phyloP scores from a whole-genome alignment of 2,113 vertebrate genomes.

The Gymnogyps californianus region DNA sequence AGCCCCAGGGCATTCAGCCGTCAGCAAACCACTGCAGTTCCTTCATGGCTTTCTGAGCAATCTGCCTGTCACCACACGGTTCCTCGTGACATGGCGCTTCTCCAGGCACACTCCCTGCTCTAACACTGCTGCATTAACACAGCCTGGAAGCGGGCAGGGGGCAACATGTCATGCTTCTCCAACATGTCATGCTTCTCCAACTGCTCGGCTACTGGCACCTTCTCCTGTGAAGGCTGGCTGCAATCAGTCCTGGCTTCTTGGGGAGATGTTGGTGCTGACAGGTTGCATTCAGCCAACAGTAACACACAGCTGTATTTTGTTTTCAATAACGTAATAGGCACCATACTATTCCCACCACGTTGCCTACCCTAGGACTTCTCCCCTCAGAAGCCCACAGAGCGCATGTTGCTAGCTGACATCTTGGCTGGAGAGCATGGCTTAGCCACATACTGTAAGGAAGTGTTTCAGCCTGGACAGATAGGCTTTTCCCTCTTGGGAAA shows the following conservation, averaged over 20 bases:
- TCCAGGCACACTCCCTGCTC: not conserved
- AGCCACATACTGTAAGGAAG: not conserved
- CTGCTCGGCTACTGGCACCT: not conserved
- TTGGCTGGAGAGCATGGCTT: not conserved
- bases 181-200: not conserved
- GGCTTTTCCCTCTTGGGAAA: not conserved
- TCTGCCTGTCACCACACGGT: not conserved
- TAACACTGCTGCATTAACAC: not conserved
- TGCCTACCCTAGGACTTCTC: not conserved
- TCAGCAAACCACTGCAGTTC: not conserved
- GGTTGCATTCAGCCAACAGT: constrained; percentile 3
- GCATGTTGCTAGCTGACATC: not conserved
- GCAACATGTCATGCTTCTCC: not conserved
- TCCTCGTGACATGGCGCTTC: not conserved
- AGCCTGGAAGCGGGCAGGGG: not conserved
- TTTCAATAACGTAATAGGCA: not conserved
- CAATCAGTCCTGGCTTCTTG: not conserved
- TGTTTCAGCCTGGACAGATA: not conserved
- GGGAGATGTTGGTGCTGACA: constrained; percentile 1
- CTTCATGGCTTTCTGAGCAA: not conserved
- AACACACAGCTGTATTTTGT: not conserved
- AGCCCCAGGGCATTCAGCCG: not conserved
- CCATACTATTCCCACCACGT: not conserved
- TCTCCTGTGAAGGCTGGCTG: not conserved
- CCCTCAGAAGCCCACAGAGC: not conserved